These are phyloP conservation scores for Siniperca scherzeri DNA, from an alignment of 2,797 vertebrate species.

Conservation along the genomic window DNA sequence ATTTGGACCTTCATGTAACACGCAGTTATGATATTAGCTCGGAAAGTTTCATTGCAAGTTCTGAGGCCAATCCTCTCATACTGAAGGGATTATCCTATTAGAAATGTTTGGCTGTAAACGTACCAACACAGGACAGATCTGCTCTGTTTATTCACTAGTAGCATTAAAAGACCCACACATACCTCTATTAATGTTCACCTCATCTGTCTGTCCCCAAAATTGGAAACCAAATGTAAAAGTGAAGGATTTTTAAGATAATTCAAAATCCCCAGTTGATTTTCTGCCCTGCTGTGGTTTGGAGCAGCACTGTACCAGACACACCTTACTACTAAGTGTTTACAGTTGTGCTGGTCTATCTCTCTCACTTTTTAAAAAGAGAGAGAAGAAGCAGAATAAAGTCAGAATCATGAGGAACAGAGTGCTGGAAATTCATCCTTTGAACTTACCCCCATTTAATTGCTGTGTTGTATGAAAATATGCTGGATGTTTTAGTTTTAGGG, in stretches of 20 bases:
- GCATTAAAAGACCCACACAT: neutral
- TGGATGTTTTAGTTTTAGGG: constrained; percentile 86
- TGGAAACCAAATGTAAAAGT: constrained; percentile 20
- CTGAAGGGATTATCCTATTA: neutral
- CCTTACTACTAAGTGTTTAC: constrained; percentile 69
- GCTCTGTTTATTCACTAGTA: neutral
- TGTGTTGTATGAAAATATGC: constrained; percentile 86
- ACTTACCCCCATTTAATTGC: constrained; percentile 73
- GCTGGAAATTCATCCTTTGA: constrained; percentile 67
- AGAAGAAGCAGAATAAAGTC: constrained; percentile 17
- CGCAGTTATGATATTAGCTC: neutral
- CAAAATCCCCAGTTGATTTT: constrained; percentile 24
- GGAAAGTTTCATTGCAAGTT: neutral
- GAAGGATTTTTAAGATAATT: constrained; percentile 22
- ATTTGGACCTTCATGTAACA: neutral
- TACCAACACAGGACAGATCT: neutral
- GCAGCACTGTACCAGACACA: constrained; percentile 56
- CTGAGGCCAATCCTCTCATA: neutral
- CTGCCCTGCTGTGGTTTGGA: constrained; percentile 57
- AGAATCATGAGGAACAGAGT: constrained; percentile 49
- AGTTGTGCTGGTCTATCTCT: constrained; percentile 35
- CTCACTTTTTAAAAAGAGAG: constrained; percentile 3
- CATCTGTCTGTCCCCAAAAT: neutral
- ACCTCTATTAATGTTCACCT: neutral
- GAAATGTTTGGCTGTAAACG: constrained; percentile 18